Evolutionary conservation across 30 jellyfish, hydroid and myxozoan genomes (phyloP), one percentile per base, ranked within the genome.

Genomic region (Catostylus mosaicus): DNA sequence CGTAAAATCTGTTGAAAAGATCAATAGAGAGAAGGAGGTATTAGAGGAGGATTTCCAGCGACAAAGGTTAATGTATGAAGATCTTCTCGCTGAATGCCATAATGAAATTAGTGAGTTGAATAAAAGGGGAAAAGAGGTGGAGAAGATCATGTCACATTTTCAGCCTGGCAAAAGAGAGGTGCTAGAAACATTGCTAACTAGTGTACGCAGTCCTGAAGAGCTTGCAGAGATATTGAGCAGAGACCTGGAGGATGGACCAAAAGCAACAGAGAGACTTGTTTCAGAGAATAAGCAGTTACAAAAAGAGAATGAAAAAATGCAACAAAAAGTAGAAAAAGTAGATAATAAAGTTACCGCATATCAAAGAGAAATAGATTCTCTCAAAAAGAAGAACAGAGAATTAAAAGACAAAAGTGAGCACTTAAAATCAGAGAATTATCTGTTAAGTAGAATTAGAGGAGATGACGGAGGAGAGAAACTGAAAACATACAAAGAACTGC

Each of bases 371-470:
- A 71, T 70, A 0, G 77, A 69, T 2, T 57, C 59, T 26, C n/a
- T 77, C 60, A 68, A 48, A 63, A 65, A 45, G 51, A 70, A 62
- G 78, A 87, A 87, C 36, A 57, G 35, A 72, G 96, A 78, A 20
- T 50, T 87, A 67, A 75, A 65, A 30, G 96, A 78, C 18, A 71
- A 81, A 31, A 20, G 71, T 8, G 91, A 67, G 2, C 46, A 30
- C 32, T 29, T 67, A 51, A 81, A 81, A 45, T 81, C 91, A 18
- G 84, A 81, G 84, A 62, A 81, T 34, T 81, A 65, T 67, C 32
- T 81, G 24, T 33, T 64, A 45, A 50, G 35, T 31, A 81, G 72
- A 67, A 33, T 81, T 6, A 52, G 80, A 23, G 75, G 64, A 50
- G 67, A 51, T 32, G 77, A 60, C 40, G 81, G 48, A 10, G 34